These are phyloP conservation scores for Alexandromys fortis DNA, from an alignment of 2,113 vertebrate species.

Conservation along the genomic window DNA sequence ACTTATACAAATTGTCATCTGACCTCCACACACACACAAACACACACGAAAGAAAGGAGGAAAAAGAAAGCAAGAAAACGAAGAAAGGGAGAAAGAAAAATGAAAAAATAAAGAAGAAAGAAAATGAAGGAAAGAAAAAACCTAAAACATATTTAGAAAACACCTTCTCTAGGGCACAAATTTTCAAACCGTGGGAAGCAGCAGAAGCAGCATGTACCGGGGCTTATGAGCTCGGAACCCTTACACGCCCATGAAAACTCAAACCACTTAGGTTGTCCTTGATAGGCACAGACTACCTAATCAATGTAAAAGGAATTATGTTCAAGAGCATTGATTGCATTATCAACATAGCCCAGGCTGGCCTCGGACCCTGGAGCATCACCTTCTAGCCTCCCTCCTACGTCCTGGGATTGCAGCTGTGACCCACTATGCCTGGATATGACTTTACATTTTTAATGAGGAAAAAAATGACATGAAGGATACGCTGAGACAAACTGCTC, in stretches of 20 bases:
- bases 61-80: not conserved
- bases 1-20: too few relatives aligned
- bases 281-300: not conserved
- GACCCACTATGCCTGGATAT: too few relatives aligned
- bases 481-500: not conserved
- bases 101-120: fast-evolving
- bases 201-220: not conserved
- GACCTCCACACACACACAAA: not conserved
- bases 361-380: too few relatives aligned
- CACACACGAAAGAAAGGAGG: not conserved
- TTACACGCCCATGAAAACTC: not conserved
- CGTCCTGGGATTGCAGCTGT: not conserved
- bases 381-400: not conserved
- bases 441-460: not conserved
- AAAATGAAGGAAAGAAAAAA: too few relatives aligned
- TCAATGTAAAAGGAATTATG: not conserved
- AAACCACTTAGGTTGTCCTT: not conserved
- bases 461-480: not conserved
- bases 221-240: not conserved
- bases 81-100: not conserved
- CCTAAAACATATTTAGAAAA: not conserved
- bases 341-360: not conserved
- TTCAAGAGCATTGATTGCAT: not conserved
- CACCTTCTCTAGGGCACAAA: not conserved
- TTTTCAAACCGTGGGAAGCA: not conserved